Percentiles rank a stretch among this genome's conserved stretches.
Evolutionary conservation across 2,888 invertebrate species (phyloP).

Genomic region (Vandiemenella viatica): DNA sequence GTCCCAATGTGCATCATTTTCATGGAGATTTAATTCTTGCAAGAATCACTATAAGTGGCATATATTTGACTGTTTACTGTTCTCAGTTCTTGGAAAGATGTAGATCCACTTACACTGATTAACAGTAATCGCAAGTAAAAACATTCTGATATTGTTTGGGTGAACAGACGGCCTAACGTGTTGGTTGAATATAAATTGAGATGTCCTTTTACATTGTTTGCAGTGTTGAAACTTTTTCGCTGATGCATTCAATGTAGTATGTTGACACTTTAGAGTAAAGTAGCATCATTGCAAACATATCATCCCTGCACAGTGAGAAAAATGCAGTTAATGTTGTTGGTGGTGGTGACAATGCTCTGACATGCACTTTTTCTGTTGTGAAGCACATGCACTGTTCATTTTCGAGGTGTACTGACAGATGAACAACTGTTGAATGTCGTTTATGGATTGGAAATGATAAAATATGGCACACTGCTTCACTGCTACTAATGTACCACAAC

Average conservation of each 20-base stretch:
- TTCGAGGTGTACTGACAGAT: slow-evolving; percentile 3
- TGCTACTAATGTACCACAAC: slow-evolving; percentile 16
- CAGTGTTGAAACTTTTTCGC: slow-evolving; percentile 1
- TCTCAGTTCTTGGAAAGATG: no score
- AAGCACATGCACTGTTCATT: slow-evolving; percentile 19
- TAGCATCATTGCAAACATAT: no score
- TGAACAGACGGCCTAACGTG: slow-evolving; percentile 20
- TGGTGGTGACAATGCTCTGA: background rate
- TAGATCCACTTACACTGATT: background rate
- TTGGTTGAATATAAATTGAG: slow-evolving; percentile 12
- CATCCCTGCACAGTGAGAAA: no score
- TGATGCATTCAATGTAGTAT: slow-evolving; percentile 15
- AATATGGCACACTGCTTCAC: slow-evolving; percentile 18
- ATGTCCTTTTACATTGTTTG: slow-evolving; percentile 13
- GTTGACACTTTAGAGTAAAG: no score
- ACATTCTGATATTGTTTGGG: slow-evolving; percentile 22
- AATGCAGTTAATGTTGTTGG: no score
- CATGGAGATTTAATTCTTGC: background rate
- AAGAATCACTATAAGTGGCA: background rate
- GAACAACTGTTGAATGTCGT: background rate
- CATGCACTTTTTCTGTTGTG: slow-evolving; percentile 21
- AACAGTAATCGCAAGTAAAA: slow-evolving; percentile 19
- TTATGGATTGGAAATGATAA: slow-evolving; percentile 13
- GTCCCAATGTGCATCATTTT: no score
- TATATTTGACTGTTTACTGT: no score